phyloP scores from a whole-genome alignment of 2,888 invertebrate genomes.

The Lypha dubia region DNA sequence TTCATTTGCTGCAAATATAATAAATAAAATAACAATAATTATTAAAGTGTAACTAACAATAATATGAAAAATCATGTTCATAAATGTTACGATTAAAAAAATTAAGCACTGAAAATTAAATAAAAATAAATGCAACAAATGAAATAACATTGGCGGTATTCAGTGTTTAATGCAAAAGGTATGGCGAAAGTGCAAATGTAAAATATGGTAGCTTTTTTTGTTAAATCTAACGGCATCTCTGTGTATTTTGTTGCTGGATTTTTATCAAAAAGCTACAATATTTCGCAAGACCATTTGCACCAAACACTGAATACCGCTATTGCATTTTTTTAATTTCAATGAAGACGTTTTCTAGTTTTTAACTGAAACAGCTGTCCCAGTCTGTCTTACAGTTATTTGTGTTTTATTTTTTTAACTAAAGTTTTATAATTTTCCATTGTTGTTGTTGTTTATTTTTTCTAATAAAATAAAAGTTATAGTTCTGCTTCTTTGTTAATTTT shows the following conservation, averaged over 20 bases:
- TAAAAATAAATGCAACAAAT: neutral
- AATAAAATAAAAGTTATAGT: neutral
- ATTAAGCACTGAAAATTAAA: neutral
- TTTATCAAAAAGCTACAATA: too few relatives aligned
- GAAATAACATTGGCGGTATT: neutral
- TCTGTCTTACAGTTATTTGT: neutral
- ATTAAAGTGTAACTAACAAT: slow-evolving; percentile 40
- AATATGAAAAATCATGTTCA: neutral
- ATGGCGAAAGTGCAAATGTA: too few relatives aligned
- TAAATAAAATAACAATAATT: slow-evolving; percentile 22
- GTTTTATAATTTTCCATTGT: too few relatives aligned
- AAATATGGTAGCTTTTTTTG: too few relatives aligned
- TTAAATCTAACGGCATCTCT: too few relatives aligned
- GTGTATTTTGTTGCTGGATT: too few relatives aligned
- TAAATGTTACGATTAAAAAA: neutral
- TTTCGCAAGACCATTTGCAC: too few relatives aligned
- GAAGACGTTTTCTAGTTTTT: slow-evolving; percentile 9
- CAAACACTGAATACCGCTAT: neutral
- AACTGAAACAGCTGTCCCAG: neutral
- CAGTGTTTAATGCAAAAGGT: too few relatives aligned
- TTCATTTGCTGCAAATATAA: slow-evolving; percentile 1
- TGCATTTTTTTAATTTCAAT: slow-evolving; percentile 9
- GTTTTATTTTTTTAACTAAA: too few relatives aligned
- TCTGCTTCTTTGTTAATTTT: neutral
- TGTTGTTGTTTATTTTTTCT: too few relatives aligned